A percentile compares a stretch with the other conserved stretches of the same genome.
These are phyloP conservation scores for Drosophila simulans DNA, from an alignment of 1,140 invertebrate genomes.

Conservation along the genomic window DNA sequence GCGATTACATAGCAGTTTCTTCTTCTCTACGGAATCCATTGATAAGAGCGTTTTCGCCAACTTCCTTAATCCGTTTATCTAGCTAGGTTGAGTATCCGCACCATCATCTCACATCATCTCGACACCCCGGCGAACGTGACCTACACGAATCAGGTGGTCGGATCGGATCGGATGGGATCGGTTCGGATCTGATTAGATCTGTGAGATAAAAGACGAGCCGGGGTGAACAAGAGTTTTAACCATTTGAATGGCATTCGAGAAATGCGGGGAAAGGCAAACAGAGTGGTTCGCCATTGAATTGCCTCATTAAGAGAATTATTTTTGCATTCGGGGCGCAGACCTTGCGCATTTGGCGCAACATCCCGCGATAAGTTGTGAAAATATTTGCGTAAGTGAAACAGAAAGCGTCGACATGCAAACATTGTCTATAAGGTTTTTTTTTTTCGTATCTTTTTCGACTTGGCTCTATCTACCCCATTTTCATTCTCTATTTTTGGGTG, in stretches of 20 bases:
- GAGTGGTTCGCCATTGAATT: constrained; percentile 18
- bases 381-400: constrained; percentile 77
- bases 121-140: constrained; percentile 31
- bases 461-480: neutral
- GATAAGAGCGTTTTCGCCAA: constrained; percentile 8
- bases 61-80: constrained; percentile 38
- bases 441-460: constrained; percentile 1
- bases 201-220: constrained; percentile 19
- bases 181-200: neutral
- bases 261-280: constrained; percentile 41
- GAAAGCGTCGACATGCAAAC: constrained; percentile 53
- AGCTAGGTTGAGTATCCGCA: constrained; percentile 24
- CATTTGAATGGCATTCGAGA: constrained; percentile 25
- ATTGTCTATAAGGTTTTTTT: constrained; percentile 9
- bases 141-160: constrained; percentile 29
- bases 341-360: constrained; percentile 70
- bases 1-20: constrained; percentile 13
- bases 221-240: neutral
- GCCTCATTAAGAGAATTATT: constrained; percentile 44
- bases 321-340: constrained; percentile 51
- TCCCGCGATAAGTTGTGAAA: constrained; percentile 73
- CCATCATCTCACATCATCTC: neutral
- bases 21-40: neutral
- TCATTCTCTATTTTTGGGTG: constrained; percentile 34
- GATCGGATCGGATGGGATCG: constrained; percentile 2